Evolutionary conservation across 2,888 invertebrate species (phyloP).

Genomic region (Priocnemis perturbator): DNA sequence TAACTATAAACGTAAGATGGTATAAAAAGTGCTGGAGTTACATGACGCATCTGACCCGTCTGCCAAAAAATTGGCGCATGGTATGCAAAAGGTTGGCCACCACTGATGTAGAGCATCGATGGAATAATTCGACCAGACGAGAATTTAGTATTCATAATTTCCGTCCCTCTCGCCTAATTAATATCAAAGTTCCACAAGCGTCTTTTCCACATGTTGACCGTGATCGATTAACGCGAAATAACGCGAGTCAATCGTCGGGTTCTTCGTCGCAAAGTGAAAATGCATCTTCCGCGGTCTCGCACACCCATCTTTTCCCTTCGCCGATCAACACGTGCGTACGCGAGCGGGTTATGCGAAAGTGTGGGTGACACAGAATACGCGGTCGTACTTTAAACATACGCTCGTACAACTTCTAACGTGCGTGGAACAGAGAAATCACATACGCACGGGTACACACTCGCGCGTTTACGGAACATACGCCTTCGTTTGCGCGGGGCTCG

Average conservation of each 20-base stretch:
- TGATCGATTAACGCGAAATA: background rate
- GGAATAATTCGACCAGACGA: too few relatives aligned
- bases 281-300: conserved; percentile 26
- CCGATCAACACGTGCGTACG: conserved; percentile 20
- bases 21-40: too few relatives aligned
- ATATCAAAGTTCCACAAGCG: too few relatives aligned
- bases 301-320: conserved; percentile 25
- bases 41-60: too few relatives aligned
- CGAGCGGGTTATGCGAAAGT: conserved; percentile 18
- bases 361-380: conserved; percentile 4
- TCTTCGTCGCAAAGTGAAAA: conserved; percentile 45
- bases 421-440: conserved; percentile 37
- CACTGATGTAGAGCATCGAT: too few relatives aligned
- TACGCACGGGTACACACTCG: conserved; percentile 17
- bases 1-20: too few relatives aligned
- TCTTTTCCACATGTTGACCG: too few relatives aligned
- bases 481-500: conserved; percentile 27
- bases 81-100: too few relatives aligned
- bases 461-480: conserved; percentile 33
- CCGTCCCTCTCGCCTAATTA: too few relatives aligned
- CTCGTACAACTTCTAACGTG: conserved; percentile 10
- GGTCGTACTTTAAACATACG: too few relatives aligned
- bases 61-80: too few relatives aligned
- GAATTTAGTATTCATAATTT: too few relatives aligned
- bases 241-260: conserved; percentile 14